Evolutionary conservation across 1,140 invertebrate genomes (phyloP).

Genomic region (Conus betulinus): DNA sequence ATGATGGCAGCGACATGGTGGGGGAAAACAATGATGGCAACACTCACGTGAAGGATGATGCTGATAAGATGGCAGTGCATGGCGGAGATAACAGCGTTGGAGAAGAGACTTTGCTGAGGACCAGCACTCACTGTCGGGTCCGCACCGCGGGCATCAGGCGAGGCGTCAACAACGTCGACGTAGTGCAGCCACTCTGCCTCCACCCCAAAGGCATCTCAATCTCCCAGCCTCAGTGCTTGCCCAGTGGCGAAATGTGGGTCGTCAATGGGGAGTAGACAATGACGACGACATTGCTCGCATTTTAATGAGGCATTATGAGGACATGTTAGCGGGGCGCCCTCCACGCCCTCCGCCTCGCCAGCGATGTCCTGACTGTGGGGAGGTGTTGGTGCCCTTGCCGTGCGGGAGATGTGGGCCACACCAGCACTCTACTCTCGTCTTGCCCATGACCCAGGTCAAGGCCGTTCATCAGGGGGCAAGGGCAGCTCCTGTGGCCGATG

Average conservation of each 20-base stretch:
- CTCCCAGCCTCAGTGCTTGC: neutral
- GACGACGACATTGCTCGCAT: conserved; percentile 23
- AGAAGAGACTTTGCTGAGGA: neutral
- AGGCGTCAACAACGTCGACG: neutral
- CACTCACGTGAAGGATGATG: too few species aligned
- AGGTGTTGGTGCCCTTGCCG: neutral
- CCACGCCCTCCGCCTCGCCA: conserved; percentile 1
- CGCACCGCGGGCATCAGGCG: neutral
- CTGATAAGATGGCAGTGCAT: too few species aligned
- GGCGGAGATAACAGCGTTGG: neutral
- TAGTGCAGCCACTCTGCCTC: neutral
- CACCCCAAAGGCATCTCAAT: neutral
- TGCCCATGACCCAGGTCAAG: neutral
- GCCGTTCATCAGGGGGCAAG: neutral
- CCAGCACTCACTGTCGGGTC: conserved; percentile 1
- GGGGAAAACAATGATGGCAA: neutral
- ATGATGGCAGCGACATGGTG: neutral
- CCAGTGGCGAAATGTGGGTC: conserved; percentile 17
- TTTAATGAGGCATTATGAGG: conserved; percentile 26
- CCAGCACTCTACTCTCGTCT: conserved; percentile 9
- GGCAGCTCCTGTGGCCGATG: conserved; percentile 2
- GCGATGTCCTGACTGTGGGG: conserved; percentile 17
- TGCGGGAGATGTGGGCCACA: conserved; percentile 14
- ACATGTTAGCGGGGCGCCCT: conserved; percentile 6
- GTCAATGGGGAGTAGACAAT: conserved; percentile 16